Conservation (phyloP, 23 tunicate genomes). For the Halocynthia aurantium region DNA sequence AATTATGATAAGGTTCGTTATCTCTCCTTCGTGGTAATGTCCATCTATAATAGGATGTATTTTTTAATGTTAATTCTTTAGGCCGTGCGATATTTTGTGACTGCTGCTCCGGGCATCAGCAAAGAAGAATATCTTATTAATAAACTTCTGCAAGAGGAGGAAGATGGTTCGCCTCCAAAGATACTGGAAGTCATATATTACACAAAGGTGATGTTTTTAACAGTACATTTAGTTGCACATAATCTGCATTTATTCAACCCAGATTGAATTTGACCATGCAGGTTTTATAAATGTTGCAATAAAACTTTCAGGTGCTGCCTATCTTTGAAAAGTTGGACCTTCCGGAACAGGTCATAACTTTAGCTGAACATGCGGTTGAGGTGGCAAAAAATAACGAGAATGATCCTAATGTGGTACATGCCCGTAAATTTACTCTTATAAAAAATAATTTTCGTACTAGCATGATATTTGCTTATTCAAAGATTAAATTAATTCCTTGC, state of each 20-base stretch:
- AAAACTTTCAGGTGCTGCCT: slow-evolving; percentile 26
- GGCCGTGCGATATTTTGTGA: slow-evolving; percentile 57
- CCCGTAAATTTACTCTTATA: no score
- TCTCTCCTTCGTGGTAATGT: no score
- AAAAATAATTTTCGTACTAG: no score
- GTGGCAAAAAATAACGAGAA: slow-evolving; percentile 21
- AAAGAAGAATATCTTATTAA: slow-evolving; percentile 38
- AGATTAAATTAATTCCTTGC: no score
- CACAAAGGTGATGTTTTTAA: slow-evolving; percentile 42
- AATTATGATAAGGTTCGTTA: slow-evolving; percentile 36
- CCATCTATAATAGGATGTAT: no score
- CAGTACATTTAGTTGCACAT: no score
- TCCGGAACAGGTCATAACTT: slow-evolving; percentile 42
- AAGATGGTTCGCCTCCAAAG: background rate
- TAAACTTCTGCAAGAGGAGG: slow-evolving; percentile 37
- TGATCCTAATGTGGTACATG: slow-evolving; percentile 39
- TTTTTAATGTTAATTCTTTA: slow-evolving; percentile 2
- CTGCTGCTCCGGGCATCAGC: slow-evolving; percentile 24
- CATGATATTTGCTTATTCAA: no score
- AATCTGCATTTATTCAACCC: no score
- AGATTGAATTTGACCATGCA: background rate
- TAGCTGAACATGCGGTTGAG: slow-evolving; percentile 59
- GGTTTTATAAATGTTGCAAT: background rate
- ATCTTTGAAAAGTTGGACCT: slow-evolving; percentile 54
- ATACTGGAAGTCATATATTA: slow-evolving; percentile 32